Percentiles rank a stretch among this genome's conserved stretches.
Conservation (phyloP, 1,140 invertebrate species). For the Lerema accius region DNA sequence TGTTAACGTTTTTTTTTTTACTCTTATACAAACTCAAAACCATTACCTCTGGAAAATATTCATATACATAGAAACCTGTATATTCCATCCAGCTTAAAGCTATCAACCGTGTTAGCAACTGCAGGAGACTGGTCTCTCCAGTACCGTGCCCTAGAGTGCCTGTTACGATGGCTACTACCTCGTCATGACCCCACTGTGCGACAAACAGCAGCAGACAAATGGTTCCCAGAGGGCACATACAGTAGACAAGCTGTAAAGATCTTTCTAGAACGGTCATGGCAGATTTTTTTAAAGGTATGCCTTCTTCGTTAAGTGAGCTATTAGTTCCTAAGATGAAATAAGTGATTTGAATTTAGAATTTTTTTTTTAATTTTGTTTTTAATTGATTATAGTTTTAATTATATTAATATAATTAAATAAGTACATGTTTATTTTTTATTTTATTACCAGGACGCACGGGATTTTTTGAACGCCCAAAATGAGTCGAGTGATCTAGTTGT, state of each 20-base stretch:
- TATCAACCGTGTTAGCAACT: slow-evolving; percentile 37
- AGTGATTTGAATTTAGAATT: too few species aligned
- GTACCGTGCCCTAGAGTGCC: slow-evolving; percentile 52
- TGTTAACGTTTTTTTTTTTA: too few species aligned
- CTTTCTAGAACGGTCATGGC: slow-evolving; percentile 55
- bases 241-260: slow-evolving; percentile 39
- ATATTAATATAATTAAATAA: not conserved
- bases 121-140: slow-evolving; percentile 54
- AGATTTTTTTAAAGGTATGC: slow-evolving; percentile 59
- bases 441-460: slow-evolving; percentile 57
- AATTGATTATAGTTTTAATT: too few species aligned
- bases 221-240: slow-evolving; percentile 51
- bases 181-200: slow-evolving; percentile 42
- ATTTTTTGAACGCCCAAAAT: slow-evolving; percentile 62
- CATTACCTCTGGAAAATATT: too few species aligned
- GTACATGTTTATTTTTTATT: not conserved
- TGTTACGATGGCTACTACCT: slow-evolving; percentile 59
- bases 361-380: not conserved
- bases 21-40: too few species aligned
- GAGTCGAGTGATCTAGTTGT: slow-evolving; percentile 38
- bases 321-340: too few species aligned
- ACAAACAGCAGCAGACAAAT: slow-evolving; percentile 42
- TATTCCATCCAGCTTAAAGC: slow-evolving; percentile 39
- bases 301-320: too few species aligned
- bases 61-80: too few species aligned